Percentiles rank a stretch among this genome's conserved stretches.
Evolutionary conservation across 2,888 invertebrate species (phyloP).

Genomic region (Cephus rjabovi): DNA sequence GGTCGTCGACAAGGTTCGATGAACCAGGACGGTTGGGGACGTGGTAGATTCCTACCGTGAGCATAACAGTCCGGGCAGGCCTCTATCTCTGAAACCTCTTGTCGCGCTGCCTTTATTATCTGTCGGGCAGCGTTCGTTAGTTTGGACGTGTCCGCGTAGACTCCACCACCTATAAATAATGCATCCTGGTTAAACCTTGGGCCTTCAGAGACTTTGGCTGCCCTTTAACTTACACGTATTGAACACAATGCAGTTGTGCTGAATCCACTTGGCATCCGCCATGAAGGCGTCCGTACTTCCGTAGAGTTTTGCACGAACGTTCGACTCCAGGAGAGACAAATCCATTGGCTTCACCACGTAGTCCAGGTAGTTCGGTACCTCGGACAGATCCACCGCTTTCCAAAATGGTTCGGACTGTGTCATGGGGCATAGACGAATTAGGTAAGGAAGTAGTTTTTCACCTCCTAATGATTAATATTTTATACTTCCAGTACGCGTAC

Average conservation of each 20-base stretch:
- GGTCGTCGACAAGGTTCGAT: conserved; percentile 91
- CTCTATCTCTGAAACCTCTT: conserved; percentile 92
- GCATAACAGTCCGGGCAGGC: conserved; percentile 96
- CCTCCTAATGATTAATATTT: not conserved
- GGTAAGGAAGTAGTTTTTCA: not conserved
- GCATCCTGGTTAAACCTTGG: not conserved
- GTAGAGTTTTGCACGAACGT: conserved; percentile 81
- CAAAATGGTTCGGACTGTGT: conserved; percentile 82
- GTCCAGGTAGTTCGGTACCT: conserved; percentile 82
- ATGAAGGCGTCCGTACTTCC: conserved; percentile 91
- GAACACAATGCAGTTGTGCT: conserved; percentile 92
- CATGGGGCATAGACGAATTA: conserved; percentile 31
- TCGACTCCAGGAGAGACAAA: conserved; percentile 78
- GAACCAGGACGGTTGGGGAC: conserved; percentile 83
- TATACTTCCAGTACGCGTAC: not conserved
- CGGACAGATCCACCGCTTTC: conserved; percentile 77
- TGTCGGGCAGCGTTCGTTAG: conserved; percentile 81
- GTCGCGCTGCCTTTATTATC: conserved; percentile 85
- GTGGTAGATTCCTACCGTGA: conserved; percentile 73
- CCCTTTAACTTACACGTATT: conserved; percentile 79
- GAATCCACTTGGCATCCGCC: conserved; percentile 92
- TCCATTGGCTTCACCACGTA: conserved; percentile 92
- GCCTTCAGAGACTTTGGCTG: not conserved
- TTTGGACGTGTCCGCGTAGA: conserved; percentile 71
- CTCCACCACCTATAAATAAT: conserved; percentile 71